Conservation (phyloP, 1,140 invertebrate species). For the Archegozetes longisetosus region DNA sequence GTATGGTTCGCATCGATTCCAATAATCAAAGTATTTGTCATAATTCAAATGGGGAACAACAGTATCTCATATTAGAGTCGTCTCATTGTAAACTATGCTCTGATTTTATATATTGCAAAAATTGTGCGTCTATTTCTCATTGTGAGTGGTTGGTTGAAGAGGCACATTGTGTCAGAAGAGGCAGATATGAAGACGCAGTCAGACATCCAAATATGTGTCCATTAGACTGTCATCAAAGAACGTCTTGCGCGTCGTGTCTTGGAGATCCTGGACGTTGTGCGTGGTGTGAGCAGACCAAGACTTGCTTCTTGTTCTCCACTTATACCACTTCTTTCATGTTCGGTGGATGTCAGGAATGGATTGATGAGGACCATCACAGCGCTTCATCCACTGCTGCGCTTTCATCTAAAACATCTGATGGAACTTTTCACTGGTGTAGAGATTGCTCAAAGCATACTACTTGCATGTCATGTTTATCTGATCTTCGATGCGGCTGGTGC, state of each 20-base stretch:
- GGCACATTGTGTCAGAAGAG: slow-evolving; percentile 58
- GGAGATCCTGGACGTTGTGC: slow-evolving; percentile 71
- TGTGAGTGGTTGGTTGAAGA: slow-evolving; percentile 79
- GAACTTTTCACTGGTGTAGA: slow-evolving; percentile 39
- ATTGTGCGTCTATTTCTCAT: slow-evolving; percentile 43
- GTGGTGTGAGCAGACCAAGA: slow-evolving; percentile 75
- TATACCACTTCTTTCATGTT: slow-evolving; percentile 87
- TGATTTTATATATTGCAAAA: slow-evolving; percentile 67
- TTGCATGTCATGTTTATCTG: slow-evolving; percentile 60
- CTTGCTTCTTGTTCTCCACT: slow-evolving; percentile 84
- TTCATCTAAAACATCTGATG: neutral
- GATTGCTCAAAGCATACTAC: slow-evolving; percentile 56
- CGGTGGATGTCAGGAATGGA: slow-evolving; percentile 77
- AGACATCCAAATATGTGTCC: slow-evolving; percentile 24
- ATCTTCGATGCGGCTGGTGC: slow-evolving; percentile 85
- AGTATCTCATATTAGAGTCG: slow-evolving; percentile 59
- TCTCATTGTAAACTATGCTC: slow-evolving; percentile 66
- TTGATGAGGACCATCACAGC: slow-evolving; percentile 41
- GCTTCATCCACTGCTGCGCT: slow-evolving; percentile 5
- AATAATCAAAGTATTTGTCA: slow-evolving; percentile 27
- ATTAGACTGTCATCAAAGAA: slow-evolving; percentile 35
- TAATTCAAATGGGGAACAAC: too few relatives aligned
- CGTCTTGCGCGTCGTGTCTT: slow-evolving; percentile 61
- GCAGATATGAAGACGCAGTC: slow-evolving; percentile 34
- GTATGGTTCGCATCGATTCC: slow-evolving; percentile 16